These are phyloP conservation scores for Homarus americanus DNA, from an alignment of 1,140 invertebrate genomes.

Conservation along the genomic window DNA sequence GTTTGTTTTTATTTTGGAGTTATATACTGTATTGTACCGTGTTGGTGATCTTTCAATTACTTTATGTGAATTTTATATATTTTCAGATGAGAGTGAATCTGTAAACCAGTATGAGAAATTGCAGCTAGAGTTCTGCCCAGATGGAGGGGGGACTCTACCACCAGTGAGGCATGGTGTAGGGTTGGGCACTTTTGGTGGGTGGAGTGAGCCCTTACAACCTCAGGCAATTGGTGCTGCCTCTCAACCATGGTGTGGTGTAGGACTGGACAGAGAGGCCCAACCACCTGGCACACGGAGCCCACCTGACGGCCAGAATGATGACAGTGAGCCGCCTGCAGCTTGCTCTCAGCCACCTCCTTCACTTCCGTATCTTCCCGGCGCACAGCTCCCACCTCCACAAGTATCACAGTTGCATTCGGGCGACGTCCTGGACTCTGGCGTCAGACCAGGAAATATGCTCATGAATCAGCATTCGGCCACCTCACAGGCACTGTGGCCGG, in stretches of 20 bases:
- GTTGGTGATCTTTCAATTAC: too few species aligned
- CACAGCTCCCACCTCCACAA: slow-evolving; percentile 11
- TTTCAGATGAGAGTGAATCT: slow-evolving; percentile 61
- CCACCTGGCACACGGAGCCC: slow-evolving; percentile 68
- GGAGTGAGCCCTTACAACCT: slow-evolving; percentile 68
- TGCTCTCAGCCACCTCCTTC: slow-evolving; percentile 50
- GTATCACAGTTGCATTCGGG: slow-evolving; percentile 23
- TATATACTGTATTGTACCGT: too few species aligned
- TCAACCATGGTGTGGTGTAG: slow-evolving; percentile 37
- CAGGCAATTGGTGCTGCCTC: slow-evolving; percentile 23
- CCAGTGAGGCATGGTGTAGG: slow-evolving; percentile 39
- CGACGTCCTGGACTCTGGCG: slow-evolving; percentile 23
- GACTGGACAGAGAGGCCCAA: slow-evolving; percentile 15
- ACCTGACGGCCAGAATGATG: slow-evolving; percentile 69
- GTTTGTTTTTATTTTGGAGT: too few species aligned
- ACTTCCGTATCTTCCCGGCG: slow-evolving; percentile 10
- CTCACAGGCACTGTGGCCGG: slow-evolving; percentile 74
- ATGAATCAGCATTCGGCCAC: slow-evolving; percentile 51
- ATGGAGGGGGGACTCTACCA: slow-evolving; percentile 28
- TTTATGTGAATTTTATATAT: too few species aligned
- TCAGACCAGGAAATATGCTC: not conserved
- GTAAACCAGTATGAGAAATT: slow-evolving; percentile 55
- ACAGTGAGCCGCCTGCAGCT: slow-evolving; percentile 56
- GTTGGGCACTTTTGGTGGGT: slow-evolving; percentile 62
- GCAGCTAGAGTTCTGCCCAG: slow-evolving; percentile 51